A percentile compares a stretch with the other conserved stretches of the same genome.
These are phyloP conservation scores for Mus caroli DNA, from an alignment of 2,797 vertebrate genomes.

Conservation along the genomic window DNA sequence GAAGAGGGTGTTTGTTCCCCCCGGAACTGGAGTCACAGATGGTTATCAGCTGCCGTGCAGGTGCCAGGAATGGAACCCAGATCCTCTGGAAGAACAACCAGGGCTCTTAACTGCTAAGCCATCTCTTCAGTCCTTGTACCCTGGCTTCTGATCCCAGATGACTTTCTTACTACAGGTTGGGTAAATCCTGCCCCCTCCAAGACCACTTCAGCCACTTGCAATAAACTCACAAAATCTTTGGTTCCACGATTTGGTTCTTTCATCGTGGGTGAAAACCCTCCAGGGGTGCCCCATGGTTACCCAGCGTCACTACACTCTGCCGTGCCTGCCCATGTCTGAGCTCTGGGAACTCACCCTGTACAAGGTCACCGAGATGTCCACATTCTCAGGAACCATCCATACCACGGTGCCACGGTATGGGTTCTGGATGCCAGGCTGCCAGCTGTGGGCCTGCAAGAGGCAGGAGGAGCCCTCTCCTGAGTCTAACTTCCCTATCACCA, in stretches of 20 bases:
- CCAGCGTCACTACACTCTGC: rapidly evolving
- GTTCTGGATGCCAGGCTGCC: slow-evolving; percentile 97
- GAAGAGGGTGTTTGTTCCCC: not conserved
- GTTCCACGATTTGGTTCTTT: not conserved
- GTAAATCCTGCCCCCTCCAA: not conserved
- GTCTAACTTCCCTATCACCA: rapidly evolving
- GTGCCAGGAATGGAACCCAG: not conserved
- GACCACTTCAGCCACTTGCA: not conserved
- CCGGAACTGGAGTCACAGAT: not conserved
- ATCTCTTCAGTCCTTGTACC: not conserved
- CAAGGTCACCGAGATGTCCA: slow-evolving; percentile 95
- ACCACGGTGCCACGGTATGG: slow-evolving; percentile 95
- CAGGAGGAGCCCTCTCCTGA: not conserved
- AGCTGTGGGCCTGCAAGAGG: slow-evolving; percentile 92
- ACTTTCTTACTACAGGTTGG: not conserved
- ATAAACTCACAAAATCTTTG: not conserved
- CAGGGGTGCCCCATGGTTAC: not conserved
- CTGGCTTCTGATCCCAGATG: not conserved
- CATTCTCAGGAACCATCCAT: slow-evolving; percentile 96
- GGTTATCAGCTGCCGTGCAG: not conserved
- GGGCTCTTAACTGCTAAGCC: not conserved
- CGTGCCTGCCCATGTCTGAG: not conserved
- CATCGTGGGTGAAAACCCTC: not conserved
- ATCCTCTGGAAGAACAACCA: not conserved
- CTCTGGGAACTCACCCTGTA: slow-evolving; percentile 91